These are phyloP conservation scores for Polydrusus pterygomalis DNA, from an alignment of 2,888 invertebrate genomes.

Conservation along the genomic window DNA sequence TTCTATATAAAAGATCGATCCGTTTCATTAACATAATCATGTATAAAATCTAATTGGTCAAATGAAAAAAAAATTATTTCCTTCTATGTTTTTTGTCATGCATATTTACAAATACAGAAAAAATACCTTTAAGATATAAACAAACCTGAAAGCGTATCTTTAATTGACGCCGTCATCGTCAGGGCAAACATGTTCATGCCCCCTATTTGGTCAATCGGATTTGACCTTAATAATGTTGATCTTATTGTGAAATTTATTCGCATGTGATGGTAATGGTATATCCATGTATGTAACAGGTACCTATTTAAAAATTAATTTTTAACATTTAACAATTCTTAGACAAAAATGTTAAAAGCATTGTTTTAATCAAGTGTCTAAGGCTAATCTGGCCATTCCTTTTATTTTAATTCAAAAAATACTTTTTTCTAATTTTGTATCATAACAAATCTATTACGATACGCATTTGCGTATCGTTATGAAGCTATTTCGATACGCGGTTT, in stretches of 20 bases:
- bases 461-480: too few species aligned
- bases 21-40: too few species aligned
- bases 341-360: too few species aligned
- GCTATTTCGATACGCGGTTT: too few species aligned
- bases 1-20: too few species aligned
- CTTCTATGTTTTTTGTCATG: neutral
- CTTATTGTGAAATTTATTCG: constrained; percentile 40
- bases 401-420: too few species aligned
- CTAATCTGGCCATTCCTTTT: too few species aligned
- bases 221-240: constrained; percentile 35
- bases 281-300: neutral
- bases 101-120: constrained; percentile 12
- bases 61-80: neutral
- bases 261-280: constrained; percentile 3
- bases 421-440: too few species aligned
- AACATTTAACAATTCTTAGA: neutral
- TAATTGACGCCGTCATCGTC: constrained; percentile 12
- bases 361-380: too few species aligned
- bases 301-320: neutral
- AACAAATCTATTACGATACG: too few species aligned
- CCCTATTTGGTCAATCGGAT: constrained; percentile 29
- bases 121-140: neutral
- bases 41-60: too few species aligned
- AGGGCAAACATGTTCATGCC: constrained; percentile 18
- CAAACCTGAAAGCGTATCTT: neutral